Percentiles rank a stretch among this genome's conserved stretches.
Conservation (phyloP, 2,888 invertebrate species). For the Drosophila histrio region DNA sequence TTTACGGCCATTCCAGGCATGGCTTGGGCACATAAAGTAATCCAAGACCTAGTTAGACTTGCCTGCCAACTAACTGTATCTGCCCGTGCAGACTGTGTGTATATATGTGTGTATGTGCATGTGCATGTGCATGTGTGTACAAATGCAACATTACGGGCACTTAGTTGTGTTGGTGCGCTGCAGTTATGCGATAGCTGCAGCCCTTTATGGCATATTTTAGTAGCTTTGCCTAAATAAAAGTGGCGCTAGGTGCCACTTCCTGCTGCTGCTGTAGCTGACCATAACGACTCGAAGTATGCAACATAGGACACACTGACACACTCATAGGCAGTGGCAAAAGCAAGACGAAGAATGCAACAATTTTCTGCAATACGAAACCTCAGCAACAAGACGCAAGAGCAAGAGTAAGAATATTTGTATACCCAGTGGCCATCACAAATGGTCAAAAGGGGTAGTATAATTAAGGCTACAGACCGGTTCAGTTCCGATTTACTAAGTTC, state of each 20-base stretch:
- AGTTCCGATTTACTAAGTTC: no score
- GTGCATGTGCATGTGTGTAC: slow-evolving; percentile 31
- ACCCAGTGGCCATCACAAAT: neutral
- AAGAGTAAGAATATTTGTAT: slow-evolving; percentile 22
- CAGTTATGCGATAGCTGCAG: slow-evolving; percentile 74
- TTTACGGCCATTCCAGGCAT: slow-evolving; percentile 38
- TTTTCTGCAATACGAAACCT: slow-evolving; percentile 67
- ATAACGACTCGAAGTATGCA: slow-evolving; percentile 53
- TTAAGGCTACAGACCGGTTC: no score
- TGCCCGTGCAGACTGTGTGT: neutral
- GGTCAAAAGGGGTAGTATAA: neutral
- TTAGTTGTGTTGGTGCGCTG: slow-evolving; percentile 65
- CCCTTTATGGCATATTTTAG: slow-evolving; percentile 74
- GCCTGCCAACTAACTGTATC: slow-evolving; percentile 28
- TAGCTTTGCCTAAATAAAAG: slow-evolving; percentile 72
- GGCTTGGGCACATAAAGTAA: slow-evolving; percentile 59
- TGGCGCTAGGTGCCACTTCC: slow-evolving; percentile 56
- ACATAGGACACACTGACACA: slow-evolving; percentile 10
- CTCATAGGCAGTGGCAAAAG: slow-evolving; percentile 2
- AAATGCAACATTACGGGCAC: slow-evolving; percentile 70
- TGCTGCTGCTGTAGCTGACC: slow-evolving; percentile 48
- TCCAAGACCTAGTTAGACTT: slow-evolving; percentile 64
- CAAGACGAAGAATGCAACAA: slow-evolving; percentile 67
- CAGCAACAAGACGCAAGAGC: slow-evolving; percentile 34
- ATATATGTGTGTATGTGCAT: slow-evolving; percentile 17